A percentile compares a stretch with the other conserved stretches of the same genome.
These are phyloP conservation scores for Nycticryphes semicollaris DNA, from an alignment of 2,113 vertebrate species.

Conservation along the genomic window DNA sequence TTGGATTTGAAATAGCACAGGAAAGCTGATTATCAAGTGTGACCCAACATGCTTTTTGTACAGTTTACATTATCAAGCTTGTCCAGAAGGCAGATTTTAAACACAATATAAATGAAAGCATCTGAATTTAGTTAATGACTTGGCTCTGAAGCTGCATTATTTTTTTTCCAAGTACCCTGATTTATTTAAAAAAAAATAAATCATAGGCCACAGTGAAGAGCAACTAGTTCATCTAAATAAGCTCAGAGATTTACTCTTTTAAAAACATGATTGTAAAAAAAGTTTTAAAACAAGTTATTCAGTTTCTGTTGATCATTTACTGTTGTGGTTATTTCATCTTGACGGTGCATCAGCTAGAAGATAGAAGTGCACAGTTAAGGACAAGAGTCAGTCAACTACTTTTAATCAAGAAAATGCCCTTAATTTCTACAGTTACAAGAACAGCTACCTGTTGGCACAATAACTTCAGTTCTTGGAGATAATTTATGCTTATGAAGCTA, in stretches of 20 bases:
- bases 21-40: not conserved
- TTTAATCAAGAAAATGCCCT: not conserved
- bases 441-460: not conserved
- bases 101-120: slow-evolving; percentile 20
- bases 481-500: not conserved
- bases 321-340: not conserved
- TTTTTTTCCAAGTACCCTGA: not conserved
- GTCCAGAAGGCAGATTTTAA: not conserved
- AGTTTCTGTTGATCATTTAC: not conserved
- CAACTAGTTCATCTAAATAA: not conserved
- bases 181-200: not conserved
- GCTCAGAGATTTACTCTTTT: not conserved
- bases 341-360: not conserved
- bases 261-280: not conserved
- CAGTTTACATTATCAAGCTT: slow-evolving; percentile 12
- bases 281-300: not conserved
- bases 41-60: not conserved
- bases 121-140: slow-evolving; percentile 21
- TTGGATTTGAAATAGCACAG: not conserved
- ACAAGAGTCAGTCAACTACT: not conserved
- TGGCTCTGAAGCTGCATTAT: not conserved
- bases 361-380: not conserved
- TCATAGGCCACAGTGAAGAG: not conserved
- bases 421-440: not conserved
- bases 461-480: not conserved